Conservation (phyloP, 2,888 invertebrate species). For the Gnatocerus cornutus region DNA sequence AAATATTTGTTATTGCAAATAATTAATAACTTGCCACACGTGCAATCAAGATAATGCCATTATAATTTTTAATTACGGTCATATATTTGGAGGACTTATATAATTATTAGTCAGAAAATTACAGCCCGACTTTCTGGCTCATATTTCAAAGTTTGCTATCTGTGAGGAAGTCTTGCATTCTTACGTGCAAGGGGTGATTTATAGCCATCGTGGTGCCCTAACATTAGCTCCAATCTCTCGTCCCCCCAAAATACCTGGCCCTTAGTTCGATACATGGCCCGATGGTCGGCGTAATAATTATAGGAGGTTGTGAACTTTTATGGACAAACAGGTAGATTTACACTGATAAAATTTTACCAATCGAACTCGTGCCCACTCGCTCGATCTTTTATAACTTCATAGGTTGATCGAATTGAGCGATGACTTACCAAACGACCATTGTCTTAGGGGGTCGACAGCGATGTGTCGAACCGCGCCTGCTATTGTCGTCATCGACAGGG, state of each 20-base stretch:
- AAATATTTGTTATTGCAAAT: conserved; percentile 48
- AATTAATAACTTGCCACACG: conserved; percentile 52
- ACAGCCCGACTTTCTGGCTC: conserved; percentile 48
- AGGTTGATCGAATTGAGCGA: conserved; percentile 37
- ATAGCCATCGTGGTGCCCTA: conserved; percentile 48
- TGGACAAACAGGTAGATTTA: conserved; percentile 45
- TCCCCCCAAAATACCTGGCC: conserved; percentile 35
- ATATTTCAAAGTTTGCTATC: conserved; percentile 53
- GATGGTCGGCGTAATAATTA: conserved; percentile 47
- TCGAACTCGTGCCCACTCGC: conserved; percentile 18
- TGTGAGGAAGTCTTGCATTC: conserved; percentile 51
- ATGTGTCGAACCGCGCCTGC: conserved; percentile 51
- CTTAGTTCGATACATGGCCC: conserved; percentile 45
- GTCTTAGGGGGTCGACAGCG: conserved; percentile 47
- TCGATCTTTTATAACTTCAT: conserved; percentile 27
- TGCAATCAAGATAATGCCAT: conserved; percentile 52
- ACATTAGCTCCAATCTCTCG: conserved; percentile 42
- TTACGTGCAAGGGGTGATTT: conserved; percentile 50
- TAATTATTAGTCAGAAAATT: conserved; percentile 53
- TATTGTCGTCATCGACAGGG: conserved; percentile 50
- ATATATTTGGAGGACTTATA: conserved; percentile 52
- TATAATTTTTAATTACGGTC: conserved; percentile 53
- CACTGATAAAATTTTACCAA: conserved; percentile 39
- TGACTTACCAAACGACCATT: conserved; percentile 48
- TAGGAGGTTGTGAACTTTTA: conserved; percentile 43